Conservation (phyloP, 1,140 invertebrate genomes). For the Agrypnia vestita region DNA sequence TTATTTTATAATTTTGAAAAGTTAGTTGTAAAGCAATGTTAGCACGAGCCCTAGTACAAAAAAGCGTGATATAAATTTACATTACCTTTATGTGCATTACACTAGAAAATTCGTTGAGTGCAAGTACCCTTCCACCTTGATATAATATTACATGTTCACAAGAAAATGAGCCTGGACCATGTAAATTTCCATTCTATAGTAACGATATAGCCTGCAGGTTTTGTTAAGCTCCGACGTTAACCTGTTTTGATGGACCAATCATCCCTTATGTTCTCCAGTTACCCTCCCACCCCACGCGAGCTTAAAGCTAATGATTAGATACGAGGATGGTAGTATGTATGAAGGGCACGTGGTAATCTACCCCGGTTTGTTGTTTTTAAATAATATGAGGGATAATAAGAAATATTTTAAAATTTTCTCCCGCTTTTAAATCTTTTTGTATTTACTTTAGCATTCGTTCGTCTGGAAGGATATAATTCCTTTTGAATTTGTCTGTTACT, state of each 20-base stretch:
- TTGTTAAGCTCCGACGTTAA: slow-evolving; percentile 47
- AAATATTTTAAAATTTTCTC: slow-evolving; percentile 35
- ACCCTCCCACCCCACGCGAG: slow-evolving; percentile 7
- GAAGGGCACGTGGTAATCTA: slow-evolving; percentile 39
- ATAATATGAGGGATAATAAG: slow-evolving; percentile 48
- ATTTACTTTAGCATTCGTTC: slow-evolving; percentile 3
- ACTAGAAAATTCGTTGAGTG: too few species aligned
- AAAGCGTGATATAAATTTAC: too few species aligned
- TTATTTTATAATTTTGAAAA: too few species aligned
- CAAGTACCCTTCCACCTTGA: too few species aligned
- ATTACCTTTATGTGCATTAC: too few species aligned
- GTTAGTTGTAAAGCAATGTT: too few species aligned
- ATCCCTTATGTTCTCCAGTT: slow-evolving; percentile 44
- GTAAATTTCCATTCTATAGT: slow-evolving; percentile 46
- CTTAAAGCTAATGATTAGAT: slow-evolving; percentile 54
- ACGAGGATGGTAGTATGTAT: slow-evolving; percentile 44
- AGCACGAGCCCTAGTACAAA: too few species aligned
- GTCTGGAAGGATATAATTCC: neutral
- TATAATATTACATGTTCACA: too few species aligned
- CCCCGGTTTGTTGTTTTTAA: slow-evolving; percentile 49
- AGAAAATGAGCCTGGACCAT: slow-evolving; percentile 31
- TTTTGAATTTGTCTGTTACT: too few species aligned
- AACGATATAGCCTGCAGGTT: slow-evolving; percentile 39
- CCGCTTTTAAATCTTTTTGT: neutral
- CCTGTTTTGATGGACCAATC: slow-evolving; percentile 57